phyloP scores from a whole-genome alignment of 92 coral and sea anemone species.

The Ricordea florida region DNA sequence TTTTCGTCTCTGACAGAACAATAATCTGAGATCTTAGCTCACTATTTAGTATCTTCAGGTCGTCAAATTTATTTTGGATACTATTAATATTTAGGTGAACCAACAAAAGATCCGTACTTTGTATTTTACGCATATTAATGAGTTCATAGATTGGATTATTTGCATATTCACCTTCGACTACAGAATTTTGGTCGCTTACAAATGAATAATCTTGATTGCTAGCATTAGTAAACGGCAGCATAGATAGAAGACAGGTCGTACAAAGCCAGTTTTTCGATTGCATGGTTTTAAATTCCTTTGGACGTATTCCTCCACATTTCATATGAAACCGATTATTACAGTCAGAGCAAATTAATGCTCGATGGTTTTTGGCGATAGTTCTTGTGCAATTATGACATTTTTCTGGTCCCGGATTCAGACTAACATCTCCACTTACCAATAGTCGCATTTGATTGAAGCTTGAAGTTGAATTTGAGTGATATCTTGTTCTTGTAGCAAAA shows the following conservation, averaged over 20 bases:
- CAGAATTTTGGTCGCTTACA: background rate
- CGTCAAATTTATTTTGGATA: background rate
- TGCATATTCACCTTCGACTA: background rate
- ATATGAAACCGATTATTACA: background rate
- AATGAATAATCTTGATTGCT: background rate
- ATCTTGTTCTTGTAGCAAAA: too few relatives aligned
- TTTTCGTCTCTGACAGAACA: background rate
- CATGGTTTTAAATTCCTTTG: background rate
- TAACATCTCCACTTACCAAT: too few relatives aligned
- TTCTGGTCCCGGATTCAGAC: too few relatives aligned
- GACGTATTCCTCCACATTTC: background rate
- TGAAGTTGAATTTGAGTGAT: too few relatives aligned
- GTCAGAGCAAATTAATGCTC: background rate
- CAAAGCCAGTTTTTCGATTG: background rate
- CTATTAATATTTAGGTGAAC: constrained; percentile 8
- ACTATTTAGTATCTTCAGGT: background rate
- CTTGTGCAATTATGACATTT: too few relatives aligned
- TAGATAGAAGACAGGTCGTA: background rate
- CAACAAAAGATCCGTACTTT: background rate
- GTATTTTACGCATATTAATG: too few relatives aligned
- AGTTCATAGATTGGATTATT: too few relatives aligned
- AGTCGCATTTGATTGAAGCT: too few relatives aligned
- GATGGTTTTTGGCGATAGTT: too few relatives aligned
- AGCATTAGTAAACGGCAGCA: background rate
- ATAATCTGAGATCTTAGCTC: background rate